Evolutionary conservation across 2,888 invertebrate species (phyloP).

Genomic region (Eristalis intricaria): DNA sequence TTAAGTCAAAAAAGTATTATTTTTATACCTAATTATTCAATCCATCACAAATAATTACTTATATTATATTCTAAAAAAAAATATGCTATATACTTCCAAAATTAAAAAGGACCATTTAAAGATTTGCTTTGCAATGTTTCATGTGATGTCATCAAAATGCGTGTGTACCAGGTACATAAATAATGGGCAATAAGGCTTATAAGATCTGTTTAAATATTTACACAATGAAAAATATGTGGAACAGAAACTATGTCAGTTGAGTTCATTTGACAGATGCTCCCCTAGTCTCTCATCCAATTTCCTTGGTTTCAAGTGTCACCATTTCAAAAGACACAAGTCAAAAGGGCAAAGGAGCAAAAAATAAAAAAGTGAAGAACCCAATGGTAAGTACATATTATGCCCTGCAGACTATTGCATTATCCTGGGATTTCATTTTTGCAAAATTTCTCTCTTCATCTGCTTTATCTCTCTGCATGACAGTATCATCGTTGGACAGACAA

Average conservation of each 20-base stretch:
- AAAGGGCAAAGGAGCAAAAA: neutral
- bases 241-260: constrained; percentile 5
- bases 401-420: constrained; percentile 40
- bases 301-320: constrained; percentile 41
- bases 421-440: constrained; percentile 35
- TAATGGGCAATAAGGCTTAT: neutral
- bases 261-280: constrained; percentile 30
- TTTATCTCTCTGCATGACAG: constrained; percentile 23
- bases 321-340: constrained; percentile 26
- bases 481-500: constrained; percentile 43
- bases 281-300: constrained; percentile 36
- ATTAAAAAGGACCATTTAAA: too few species aligned
- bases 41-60: too few species aligned
- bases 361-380: neutral
- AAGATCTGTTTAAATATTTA: neutral
- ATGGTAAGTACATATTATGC: constrained; percentile 42
- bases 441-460: constrained; percentile 21
- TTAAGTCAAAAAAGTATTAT: too few species aligned
- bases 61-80: too few species aligned
- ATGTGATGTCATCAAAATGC: neutral
- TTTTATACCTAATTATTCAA: too few species aligned
- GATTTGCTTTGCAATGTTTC: neutral
- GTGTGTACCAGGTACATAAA: neutral
- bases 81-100: too few species aligned
- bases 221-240: neutral